Percentiles rank a stretch among this genome's conserved stretches.
Conservation (phyloP, 2,888 invertebrate species). For the Chrysina gloriosa region DNA sequence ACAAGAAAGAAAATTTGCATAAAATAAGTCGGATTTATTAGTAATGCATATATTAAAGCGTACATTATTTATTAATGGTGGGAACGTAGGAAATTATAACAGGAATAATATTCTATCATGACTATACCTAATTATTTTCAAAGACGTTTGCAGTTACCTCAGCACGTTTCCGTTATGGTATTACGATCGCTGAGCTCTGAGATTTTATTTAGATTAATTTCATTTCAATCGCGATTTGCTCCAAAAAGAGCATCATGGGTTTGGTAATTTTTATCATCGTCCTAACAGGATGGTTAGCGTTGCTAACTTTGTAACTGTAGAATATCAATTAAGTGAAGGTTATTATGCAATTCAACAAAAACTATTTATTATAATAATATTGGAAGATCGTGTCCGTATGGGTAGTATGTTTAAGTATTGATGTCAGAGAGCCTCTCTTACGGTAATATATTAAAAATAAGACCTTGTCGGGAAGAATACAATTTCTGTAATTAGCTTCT, state of each 20-base stretch:
- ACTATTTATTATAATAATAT: neutral
- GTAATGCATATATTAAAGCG: neutral
- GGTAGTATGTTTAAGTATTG: neutral
- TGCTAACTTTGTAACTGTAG: too few relatives aligned
- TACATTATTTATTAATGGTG: constrained; percentile 16
- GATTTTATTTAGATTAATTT: too few relatives aligned
- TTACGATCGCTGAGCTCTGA: neutral
- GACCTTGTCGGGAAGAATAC: constrained; percentile 7
- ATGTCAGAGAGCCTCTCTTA: neutral
- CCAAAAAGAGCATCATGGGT: too few relatives aligned
- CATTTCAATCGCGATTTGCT: too few relatives aligned
- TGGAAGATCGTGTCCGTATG: neutral
- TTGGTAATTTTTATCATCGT: too few relatives aligned
- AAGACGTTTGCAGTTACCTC: constrained; percentile 1
- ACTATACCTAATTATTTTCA: neutral
- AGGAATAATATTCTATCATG: constrained; percentile 2
- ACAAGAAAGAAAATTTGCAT: neutral
- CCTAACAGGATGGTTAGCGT: too few relatives aligned
- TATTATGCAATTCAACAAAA: neutral
- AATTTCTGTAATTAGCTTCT: constrained; percentile 10
- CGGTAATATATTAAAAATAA: neutral
- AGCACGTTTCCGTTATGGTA: neutral
- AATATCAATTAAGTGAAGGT: neutral
- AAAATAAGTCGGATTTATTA: neutral
- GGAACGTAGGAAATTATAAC: constrained; percentile 12